phyloP scores from a whole-genome alignment of 2,888 invertebrate genomes.

The Drosophila sordidapex region DNA sequence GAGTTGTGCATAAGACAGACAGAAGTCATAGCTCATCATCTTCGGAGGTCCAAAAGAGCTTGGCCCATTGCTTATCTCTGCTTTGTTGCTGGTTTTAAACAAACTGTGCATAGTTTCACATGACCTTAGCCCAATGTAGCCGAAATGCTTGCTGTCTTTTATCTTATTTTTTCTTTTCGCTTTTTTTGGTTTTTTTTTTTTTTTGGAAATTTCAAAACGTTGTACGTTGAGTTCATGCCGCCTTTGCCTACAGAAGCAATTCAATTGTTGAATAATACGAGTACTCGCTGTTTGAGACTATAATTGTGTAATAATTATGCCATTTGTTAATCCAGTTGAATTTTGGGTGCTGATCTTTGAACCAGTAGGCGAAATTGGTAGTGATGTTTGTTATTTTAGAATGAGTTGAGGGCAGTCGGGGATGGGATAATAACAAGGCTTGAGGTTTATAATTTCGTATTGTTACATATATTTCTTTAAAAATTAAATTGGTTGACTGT shows the following conservation, averaged over 20 bases:
- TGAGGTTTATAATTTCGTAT: neutral
- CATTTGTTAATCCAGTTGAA: constrained; percentile 48
- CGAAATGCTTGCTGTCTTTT: constrained; percentile 46
- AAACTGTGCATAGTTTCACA: constrained; percentile 70
- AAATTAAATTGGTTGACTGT: neutral
- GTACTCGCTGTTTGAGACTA: constrained; percentile 36
- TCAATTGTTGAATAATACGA: constrained; percentile 48
- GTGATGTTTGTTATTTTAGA: constrained; percentile 10
- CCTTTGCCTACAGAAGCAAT: constrained; percentile 66
- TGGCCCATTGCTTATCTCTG: constrained; percentile 44
- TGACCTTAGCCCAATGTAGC: constrained; percentile 72
- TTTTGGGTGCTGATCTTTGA: constrained; percentile 34
- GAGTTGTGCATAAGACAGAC: constrained; percentile 43
- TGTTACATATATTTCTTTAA: neutral
- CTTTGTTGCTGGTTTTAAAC: constrained; percentile 37
- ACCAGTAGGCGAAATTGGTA: constrained; percentile 19
- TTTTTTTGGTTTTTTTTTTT: constrained; percentile 12
- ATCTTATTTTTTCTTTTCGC: constrained; percentile 29
- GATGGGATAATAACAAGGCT: neutral
- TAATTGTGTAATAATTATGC: constrained; percentile 64
- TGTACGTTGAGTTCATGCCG: constrained; percentile 47
- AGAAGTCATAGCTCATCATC: constrained; percentile 78
- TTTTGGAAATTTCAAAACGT: constrained; percentile 54
- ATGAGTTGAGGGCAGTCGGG: neutral
- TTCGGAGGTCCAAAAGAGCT: constrained; percentile 35